These are phyloP conservation scores for Bos taurus DNA, from an alignment of 2,113 vertebrate genomes.

Conservation along the genomic window DNA sequence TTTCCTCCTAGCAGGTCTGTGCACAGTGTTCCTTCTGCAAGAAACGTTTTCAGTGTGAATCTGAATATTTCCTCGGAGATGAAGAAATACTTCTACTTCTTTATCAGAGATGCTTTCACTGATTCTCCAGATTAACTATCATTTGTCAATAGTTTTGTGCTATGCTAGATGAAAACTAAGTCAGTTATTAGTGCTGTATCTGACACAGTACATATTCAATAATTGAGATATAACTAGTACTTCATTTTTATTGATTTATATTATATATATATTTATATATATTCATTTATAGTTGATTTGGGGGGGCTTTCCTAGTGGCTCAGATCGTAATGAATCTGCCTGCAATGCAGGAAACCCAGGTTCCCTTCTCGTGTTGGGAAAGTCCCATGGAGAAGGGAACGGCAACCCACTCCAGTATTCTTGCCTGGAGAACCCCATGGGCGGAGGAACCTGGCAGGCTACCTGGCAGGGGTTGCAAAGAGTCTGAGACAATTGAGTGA, in stretches of 20 bases:
- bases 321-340: not conserved
- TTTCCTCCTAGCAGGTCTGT: not conserved
- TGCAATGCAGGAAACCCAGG: not conserved
- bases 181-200: not conserved
- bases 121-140: not conserved
- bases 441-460: not conserved
- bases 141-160: not conserved
- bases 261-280: no score
- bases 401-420: not conserved
- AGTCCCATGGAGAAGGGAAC: not conserved
- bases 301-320: not conserved
- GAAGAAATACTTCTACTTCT: not conserved
- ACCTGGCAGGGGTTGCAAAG: not conserved
- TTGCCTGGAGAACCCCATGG: not conserved
- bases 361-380: not conserved
- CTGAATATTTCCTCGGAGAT: not conserved
- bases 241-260: not conserved
- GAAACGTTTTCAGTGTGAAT: not conserved
- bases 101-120: not conserved
- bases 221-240: not conserved
- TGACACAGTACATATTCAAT: not conserved
- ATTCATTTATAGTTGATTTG: not conserved
- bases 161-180: not conserved
- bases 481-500: not conserved
- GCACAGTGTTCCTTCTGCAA: not conserved